These are phyloP conservation scores for Florisuga fusca DNA, from an alignment of 2,797 vertebrate genomes.

Conservation along the genomic window DNA sequence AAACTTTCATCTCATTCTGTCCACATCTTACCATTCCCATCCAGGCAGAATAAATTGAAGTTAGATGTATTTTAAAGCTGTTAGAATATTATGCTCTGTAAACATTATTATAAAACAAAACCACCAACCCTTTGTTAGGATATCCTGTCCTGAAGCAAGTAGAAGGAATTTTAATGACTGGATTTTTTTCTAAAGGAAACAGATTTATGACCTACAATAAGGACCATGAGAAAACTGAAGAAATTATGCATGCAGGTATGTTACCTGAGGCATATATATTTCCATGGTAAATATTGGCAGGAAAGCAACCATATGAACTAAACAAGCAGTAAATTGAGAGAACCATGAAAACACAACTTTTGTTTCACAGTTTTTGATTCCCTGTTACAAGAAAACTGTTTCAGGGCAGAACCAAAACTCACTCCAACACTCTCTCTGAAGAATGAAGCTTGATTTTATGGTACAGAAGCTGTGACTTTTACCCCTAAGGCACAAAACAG, in stretches of 20 bases:
- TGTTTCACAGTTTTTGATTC: neutral
- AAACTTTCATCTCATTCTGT: neutral
- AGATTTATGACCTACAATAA: neutral
- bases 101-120: neutral
- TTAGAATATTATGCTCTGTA: neutral
- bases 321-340: neutral
- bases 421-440: neutral
- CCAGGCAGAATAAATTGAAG: neutral
- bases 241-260: neutral
- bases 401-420: neutral
- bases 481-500: conserved; percentile 24
- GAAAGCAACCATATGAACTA: neutral
- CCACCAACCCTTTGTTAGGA: neutral
- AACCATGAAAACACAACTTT: neutral
- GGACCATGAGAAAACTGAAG: neutral
- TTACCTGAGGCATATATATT: neutral
- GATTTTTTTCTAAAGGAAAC: neutral
- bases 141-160: neutral
- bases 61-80: neutral
- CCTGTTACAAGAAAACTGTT: neutral
- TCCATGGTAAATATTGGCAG: neutral
- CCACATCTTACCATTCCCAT: neutral
- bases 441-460: conserved; percentile 28
- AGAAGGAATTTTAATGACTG: neutral
- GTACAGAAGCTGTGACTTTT: conserved; percentile 38